Percentiles rank a stretch among this genome's conserved stretches.
Evolutionary conservation across 2,113 vertebrate species (phyloP).

Genomic region (Psettodes erumei): DNA sequence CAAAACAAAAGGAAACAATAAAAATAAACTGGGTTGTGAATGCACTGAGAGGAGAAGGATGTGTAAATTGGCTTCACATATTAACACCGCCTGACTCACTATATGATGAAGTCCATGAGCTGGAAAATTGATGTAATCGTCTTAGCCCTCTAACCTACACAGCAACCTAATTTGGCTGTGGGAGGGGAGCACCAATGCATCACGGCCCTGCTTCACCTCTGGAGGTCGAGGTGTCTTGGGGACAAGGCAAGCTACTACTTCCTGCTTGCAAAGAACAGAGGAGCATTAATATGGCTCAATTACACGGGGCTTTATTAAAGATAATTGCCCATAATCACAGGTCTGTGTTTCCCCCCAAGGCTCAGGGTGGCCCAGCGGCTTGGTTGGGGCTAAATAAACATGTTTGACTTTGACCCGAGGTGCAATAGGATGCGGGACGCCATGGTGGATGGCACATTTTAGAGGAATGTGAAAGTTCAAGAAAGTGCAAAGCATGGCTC

Average conservation of each 20-base stretch:
- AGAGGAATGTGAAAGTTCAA: constrained; percentile 35
- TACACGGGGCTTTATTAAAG: constrained; percentile 74
- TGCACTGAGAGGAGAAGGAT: neutral
- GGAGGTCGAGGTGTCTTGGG: constrained; percentile 54
- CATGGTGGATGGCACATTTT: constrained; percentile 8
- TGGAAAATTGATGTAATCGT: constrained; percentile 77
- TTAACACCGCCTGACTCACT: constrained; percentile 38
- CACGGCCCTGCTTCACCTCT: constrained; percentile 50
- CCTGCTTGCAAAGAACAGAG: constrained; percentile 62
- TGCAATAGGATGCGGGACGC: constrained; percentile 19
- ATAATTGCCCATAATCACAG: constrained; percentile 76
- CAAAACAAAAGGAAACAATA: neutral
- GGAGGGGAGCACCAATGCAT: constrained; percentile 56
- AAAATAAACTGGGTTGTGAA: constrained; percentile 2
- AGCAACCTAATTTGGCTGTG: constrained; percentile 59
- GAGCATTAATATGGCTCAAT: constrained; percentile 73
- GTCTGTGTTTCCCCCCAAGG: constrained; percentile 45
- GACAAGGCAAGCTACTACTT: constrained; percentile 61
- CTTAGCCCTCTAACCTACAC: constrained; percentile 69
- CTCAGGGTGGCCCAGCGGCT: constrained; percentile 26
- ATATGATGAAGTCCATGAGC: constrained; percentile 72
- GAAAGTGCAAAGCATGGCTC: neutral
- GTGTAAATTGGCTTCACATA: constrained; percentile 34
- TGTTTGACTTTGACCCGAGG: constrained; percentile 52
- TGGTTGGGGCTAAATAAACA: constrained; percentile 61